Percentiles rank a stretch among this genome's conserved stretches.
These are phyloP conservation scores for Hylomyscus alleni DNA, from an alignment of 2,797 vertebrate genomes.

Conservation along the genomic window DNA sequence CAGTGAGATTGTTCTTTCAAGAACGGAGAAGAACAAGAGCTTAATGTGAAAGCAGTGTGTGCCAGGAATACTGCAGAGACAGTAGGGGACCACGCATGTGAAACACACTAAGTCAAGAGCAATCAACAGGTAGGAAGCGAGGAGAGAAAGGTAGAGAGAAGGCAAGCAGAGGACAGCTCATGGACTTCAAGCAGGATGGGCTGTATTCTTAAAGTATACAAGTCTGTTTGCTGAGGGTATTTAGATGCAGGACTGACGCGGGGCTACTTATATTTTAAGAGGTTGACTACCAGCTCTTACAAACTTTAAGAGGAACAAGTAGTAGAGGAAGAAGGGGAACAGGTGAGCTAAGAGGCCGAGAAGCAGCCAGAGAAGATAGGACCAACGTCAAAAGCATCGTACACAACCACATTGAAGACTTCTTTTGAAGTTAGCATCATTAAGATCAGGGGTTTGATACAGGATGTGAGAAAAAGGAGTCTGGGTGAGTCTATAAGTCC, in stretches of 20 bases:
- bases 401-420: not conserved
- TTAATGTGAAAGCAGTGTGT: not conserved
- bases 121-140: not conserved
- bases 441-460: not conserved
- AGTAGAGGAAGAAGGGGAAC: not conserved
- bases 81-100: not conserved
- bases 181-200: not conserved
- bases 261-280: constrained; percentile 15
- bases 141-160: not conserved
- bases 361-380: not conserved
- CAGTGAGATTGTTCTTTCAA: not conserved
- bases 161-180: not conserved
- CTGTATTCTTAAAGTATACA: not conserved
- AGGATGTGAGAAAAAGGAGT: not conserved
- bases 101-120: not conserved
- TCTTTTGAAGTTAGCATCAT: constrained; percentile 1
- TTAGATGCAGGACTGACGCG: not conserved
- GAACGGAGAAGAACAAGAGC: not conserved
- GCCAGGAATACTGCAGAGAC: not conserved
- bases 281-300: not conserved
- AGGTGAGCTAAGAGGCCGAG: not conserved
- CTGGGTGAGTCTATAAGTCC: not conserved
- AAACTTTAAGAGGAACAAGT: not conserved
- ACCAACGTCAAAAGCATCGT: not conserved
- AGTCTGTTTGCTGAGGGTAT: not conserved